Evolutionary conservation across 2,113 vertebrate species (phyloP).

Genomic region (Ceuthmochares aereus): DNA sequence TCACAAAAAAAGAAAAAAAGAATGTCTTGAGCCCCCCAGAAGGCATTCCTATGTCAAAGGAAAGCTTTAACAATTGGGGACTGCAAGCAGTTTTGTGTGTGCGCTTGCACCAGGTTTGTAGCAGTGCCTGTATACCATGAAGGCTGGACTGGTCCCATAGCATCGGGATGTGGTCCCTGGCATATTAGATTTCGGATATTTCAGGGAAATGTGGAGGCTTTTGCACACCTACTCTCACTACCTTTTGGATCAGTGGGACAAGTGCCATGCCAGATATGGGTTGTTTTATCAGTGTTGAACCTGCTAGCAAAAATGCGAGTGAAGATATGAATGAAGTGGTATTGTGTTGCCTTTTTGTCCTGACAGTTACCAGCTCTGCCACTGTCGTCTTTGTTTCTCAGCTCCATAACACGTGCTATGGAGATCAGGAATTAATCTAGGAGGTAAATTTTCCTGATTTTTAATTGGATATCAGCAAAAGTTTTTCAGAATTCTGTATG

Average conservation of each 20-base stretch:
- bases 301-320: not conserved
- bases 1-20: not conserved
- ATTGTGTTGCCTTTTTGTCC: fast-evolving
- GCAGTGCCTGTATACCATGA: fast-evolving
- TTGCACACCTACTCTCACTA: fast-evolving
- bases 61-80: not conserved
- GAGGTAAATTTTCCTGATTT: not conserved
- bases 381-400: not conserved
- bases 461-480: not conserved
- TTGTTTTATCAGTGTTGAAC: fast-evolving
- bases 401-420: not conserved
- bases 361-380: not conserved
- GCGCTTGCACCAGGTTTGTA: not conserved
- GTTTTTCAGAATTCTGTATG: not conserved
- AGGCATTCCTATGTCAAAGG: not conserved
- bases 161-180: not conserved
- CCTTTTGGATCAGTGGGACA: not conserved
- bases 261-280: not conserved
- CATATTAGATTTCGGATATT: not conserved
- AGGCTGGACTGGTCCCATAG: not conserved
- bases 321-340: not conserved
- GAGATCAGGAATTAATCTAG: not conserved
- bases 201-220: not conserved
- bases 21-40: not conserved
- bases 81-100: not conserved